A percentile compares a stretch with the other conserved stretches of the same genome.
phyloP scores from a whole-genome alignment of 2,888 invertebrate species.

The Gortyna flavago region DNA sequence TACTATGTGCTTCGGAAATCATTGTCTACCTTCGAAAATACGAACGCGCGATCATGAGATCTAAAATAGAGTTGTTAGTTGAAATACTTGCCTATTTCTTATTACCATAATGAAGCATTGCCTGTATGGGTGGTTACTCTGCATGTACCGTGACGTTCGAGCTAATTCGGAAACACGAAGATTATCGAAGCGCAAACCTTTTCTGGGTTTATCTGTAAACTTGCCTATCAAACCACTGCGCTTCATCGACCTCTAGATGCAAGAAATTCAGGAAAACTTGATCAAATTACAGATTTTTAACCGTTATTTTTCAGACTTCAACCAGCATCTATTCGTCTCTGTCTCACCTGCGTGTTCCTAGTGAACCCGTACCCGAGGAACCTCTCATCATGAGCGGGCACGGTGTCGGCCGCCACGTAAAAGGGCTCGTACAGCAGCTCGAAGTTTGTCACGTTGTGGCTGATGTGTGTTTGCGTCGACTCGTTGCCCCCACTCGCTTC shows the following conservation, averaged over 20 bases:
- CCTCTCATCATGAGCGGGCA: constrained; percentile 96
- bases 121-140: neutral
- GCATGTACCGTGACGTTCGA: too few species aligned
- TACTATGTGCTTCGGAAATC: neutral
- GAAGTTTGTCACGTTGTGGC: constrained; percentile 96
- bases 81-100: neutral
- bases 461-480: constrained; percentile 92
- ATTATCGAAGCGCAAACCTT: neutral
- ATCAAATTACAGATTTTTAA: neutral
- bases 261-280: neutral
- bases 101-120: neutral
- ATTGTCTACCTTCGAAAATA: neutral
- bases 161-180: neutral
- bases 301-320: neutral
- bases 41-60: neutral
- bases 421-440: constrained; percentile 97
- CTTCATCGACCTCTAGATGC: neutral
- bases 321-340: neutral
- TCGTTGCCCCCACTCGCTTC: constrained; percentile 91
- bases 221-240: neutral
- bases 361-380: constrained; percentile 98
- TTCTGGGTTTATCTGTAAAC: neutral
- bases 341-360: constrained; percentile 95
- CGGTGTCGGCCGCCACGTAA: constrained; percentile 95
- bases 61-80: neutral